phyloP scores from a whole-genome alignment of 2,113 vertebrate species.

The Lophotis ruficrista region DNA sequence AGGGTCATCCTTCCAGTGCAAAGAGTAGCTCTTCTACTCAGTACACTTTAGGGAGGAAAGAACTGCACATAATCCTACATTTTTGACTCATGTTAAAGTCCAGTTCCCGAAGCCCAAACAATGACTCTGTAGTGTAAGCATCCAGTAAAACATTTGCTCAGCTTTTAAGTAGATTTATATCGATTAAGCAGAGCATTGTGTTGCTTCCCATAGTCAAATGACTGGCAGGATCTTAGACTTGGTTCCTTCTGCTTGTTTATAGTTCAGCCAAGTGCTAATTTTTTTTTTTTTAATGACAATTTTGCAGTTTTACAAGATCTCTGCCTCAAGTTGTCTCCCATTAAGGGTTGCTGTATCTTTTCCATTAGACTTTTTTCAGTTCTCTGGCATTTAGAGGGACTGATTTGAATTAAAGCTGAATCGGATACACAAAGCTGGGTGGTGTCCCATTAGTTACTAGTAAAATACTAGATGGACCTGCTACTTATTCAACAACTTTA shows the following conservation, averaged over 20 bases:
- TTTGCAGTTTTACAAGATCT: slow-evolving; percentile 2
- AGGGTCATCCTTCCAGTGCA: background rate
- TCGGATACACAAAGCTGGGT: background rate
- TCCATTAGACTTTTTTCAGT: background rate
- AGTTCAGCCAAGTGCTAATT: background rate
- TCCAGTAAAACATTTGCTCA: background rate
- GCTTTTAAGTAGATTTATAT: background rate
- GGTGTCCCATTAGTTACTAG: background rate
- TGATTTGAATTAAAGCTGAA: slow-evolving; percentile 2
- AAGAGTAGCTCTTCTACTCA: background rate
- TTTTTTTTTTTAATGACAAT: background rate
- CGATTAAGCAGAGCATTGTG: background rate
- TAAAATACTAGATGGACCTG: background rate
- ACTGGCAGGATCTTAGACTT: background rate
- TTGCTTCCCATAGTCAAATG: background rate
- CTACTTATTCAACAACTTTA: background rate
- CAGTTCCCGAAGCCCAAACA: background rate
- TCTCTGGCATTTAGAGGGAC: background rate
- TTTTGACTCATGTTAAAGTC: background rate
- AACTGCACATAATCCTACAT: background rate
- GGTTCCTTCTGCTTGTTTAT: background rate
- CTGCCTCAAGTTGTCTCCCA: background rate
- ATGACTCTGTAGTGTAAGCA: background rate
- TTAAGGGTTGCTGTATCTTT: background rate
- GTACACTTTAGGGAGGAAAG: background rate